phyloP scores from a whole-genome alignment of 2,888 invertebrate species.

The Pasiphila rectangulata region DNA sequence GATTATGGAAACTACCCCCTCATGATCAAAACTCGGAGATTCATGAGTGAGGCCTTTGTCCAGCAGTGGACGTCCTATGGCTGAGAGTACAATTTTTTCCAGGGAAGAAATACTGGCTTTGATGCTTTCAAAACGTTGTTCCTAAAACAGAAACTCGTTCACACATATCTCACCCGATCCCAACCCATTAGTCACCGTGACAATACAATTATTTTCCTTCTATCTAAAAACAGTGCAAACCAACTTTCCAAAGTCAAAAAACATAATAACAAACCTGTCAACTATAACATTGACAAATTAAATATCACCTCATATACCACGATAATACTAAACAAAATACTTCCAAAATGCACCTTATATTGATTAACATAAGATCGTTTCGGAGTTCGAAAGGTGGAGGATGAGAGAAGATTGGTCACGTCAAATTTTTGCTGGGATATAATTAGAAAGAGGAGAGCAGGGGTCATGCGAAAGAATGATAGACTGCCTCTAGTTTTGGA shows the following conservation, averaged over 20 bases:
- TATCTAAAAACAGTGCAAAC: conserved; percentile 22
- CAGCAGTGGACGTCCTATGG: too few species aligned
- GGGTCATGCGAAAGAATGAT: conserved; percentile 74
- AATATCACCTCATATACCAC: conserved; percentile 56
- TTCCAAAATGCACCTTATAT: conserved; percentile 32
- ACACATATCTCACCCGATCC: background rate
- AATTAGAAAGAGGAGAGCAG: conserved; percentile 70
- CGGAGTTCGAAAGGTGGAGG: conserved; percentile 38
- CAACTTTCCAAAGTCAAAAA: conserved; percentile 52
- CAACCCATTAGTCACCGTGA: conserved; percentile 25
- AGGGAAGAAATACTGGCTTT: background rate
- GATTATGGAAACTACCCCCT: too few species aligned
- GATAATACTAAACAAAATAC: conserved; percentile 9
- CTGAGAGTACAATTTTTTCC: too few species aligned
- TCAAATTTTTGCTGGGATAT: conserved; percentile 67
- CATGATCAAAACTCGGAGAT: too few species aligned
- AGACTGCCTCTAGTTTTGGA: conserved; percentile 49
- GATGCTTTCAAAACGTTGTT: background rate
- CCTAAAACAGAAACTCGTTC: too few species aligned
- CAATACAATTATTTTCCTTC: conserved; percentile 28
- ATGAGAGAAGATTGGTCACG: conserved; percentile 51
- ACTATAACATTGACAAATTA: conserved; percentile 76
- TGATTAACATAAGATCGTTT: conserved; percentile 25
- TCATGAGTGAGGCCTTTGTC: too few species aligned
- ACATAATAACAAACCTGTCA: conserved; percentile 69